phyloP scores from a whole-genome alignment of 2,888 invertebrate species.

The Beris chalybata region DNA sequence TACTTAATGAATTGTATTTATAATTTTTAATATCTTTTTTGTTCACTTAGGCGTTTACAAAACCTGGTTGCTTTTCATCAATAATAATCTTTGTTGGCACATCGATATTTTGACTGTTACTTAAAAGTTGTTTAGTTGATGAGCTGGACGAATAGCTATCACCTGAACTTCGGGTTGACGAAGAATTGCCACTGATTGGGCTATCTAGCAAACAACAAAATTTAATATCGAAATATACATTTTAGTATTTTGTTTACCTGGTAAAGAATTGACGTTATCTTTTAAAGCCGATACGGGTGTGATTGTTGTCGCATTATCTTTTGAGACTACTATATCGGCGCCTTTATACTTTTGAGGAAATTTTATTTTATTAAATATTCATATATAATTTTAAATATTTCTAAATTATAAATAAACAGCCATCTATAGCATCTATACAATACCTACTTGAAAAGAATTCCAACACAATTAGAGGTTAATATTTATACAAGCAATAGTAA shows the following conservation, averaged over 20 bases:
- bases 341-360: constrained; percentile 31
- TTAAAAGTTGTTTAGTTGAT: constrained; percentile 74
- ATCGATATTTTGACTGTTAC: constrained; percentile 56
- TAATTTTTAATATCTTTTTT: not conserved
- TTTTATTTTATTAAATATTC: constrained; percentile 7
- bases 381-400: not conserved
- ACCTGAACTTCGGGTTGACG: constrained; percentile 68
- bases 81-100: constrained; percentile 51
- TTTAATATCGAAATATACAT: constrained; percentile 34
- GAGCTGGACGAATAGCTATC: constrained; percentile 82
- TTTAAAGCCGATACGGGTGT: constrained; percentile 54
- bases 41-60: constrained; percentile 49
- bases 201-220: constrained; percentile 59
- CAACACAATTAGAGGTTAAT: constrained; percentile 18
- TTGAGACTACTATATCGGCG: constrained; percentile 30
- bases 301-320: constrained; percentile 35
- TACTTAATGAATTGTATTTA: not conserved
- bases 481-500: constrained; percentile 5
- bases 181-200: constrained; percentile 62
- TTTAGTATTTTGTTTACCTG: constrained; percentile 55
- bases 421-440: constrained; percentile 7
- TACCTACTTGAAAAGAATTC: no score
- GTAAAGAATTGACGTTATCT: constrained; percentile 64
- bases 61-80: constrained; percentile 52
- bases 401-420: constrained; percentile 16